Percentiles rank a stretch among this genome's conserved stretches.
Evolutionary conservation across 2,113 vertebrate species (phyloP).

Genomic region (Mesoclemmys tuberculata): DNA sequence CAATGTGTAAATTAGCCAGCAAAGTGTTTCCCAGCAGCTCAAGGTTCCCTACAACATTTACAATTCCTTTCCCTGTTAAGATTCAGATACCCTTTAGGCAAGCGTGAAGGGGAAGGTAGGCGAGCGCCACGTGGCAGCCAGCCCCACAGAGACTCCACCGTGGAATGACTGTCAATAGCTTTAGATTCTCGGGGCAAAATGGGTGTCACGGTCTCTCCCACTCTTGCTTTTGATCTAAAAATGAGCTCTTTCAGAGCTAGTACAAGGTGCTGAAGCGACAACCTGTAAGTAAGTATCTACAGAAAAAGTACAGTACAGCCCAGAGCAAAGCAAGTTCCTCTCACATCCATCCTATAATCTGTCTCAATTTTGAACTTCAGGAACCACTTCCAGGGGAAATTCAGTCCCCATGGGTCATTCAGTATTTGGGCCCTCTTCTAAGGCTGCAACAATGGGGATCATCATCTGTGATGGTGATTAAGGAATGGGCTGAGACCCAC

Average conservation of each 20-base stretch:
- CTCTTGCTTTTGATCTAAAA: neutral
- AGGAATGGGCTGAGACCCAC: neutral
- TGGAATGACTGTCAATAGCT: neutral
- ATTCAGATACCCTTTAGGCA: neutral
- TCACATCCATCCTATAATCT: neutral
- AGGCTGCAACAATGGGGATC: neutral
- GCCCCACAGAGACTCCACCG: neutral
- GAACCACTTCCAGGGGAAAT: neutral
- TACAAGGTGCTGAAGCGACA: neutral
- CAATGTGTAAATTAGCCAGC: constrained; percentile 38
- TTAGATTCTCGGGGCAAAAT: neutral
- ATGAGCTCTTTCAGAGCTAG: neutral
- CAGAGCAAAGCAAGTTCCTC: accelerated
- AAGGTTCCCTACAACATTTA: constrained; percentile 14
- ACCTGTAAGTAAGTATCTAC: neutral
- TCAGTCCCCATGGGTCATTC: accelerated
- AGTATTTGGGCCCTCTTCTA: neutral
- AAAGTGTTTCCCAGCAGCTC: neutral
- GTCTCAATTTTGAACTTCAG: neutral
- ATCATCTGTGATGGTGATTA: neutral
- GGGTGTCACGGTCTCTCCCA: neutral
- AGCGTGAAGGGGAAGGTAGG: neutral
- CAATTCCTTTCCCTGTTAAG: neutral
- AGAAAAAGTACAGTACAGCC: neutral
- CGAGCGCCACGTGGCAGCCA: neutral